A percentile compares a stretch with the other conserved stretches of the same genome.
phyloP scores from a whole-genome alignment of 2,888 invertebrate genomes.

The Choristoneura rosaceana region DNA sequence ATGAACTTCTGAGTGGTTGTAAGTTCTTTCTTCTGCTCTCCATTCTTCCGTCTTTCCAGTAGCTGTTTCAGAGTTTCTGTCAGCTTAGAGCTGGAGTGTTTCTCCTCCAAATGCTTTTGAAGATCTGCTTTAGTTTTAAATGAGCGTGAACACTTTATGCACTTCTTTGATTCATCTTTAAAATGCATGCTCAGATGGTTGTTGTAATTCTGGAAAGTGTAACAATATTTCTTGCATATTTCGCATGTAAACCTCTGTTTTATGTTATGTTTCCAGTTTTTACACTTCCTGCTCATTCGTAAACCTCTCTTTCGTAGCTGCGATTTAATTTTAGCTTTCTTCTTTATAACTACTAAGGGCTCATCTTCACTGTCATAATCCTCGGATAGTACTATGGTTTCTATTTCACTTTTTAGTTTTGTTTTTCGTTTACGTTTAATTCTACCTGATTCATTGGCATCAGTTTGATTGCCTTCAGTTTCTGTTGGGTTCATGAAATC shows the following conservation, averaged over 20 bases:
- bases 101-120: conserved; percentile 56
- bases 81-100: conserved; percentile 66
- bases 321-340: conserved; percentile 42
- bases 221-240: conserved; percentile 71
- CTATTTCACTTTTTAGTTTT: conserved; percentile 23
- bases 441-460: conserved; percentile 42
- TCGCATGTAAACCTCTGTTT: conserved; percentile 61
- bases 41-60: conserved; percentile 62
- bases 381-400: conserved; percentile 44
- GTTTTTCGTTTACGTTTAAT: conserved; percentile 47
- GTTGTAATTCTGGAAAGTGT: conserved; percentile 73
- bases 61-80: conserved; percentile 72
- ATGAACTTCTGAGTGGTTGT: conserved; percentile 53
- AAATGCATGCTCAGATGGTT: conserved; percentile 69
- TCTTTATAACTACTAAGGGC: conserved; percentile 53
- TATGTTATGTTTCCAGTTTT: conserved; percentile 30
- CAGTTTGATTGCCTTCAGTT: conserved; percentile 53
- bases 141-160: conserved; percentile 65
- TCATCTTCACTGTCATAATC: conserved; percentile 69
- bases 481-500: conserved; percentile 52
- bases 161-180: conserved; percentile 58
- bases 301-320: conserved; percentile 20
- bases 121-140: conserved; percentile 62
- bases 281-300: conserved; percentile 35
- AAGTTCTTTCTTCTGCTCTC: conserved; percentile 38